Evolutionary conservation across 2,797 vertebrate species (phyloP).

Genomic region (Mus spretus): DNA sequence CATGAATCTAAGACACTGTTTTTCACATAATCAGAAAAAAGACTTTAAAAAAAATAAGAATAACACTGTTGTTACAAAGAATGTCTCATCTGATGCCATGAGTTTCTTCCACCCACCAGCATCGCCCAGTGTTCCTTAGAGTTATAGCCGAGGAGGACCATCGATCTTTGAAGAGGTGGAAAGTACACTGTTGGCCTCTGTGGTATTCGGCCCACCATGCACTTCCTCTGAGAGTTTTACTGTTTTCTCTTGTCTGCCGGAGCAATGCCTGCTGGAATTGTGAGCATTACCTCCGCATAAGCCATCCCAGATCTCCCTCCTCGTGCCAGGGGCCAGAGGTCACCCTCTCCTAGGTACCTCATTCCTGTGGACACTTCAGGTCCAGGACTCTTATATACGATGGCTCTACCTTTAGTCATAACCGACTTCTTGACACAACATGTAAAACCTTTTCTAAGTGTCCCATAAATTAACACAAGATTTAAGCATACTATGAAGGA

Average conservation of each 20-base stretch:
- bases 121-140: neutral
- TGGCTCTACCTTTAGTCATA: neutral
- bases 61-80: neutral
- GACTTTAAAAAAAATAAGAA: neutral
- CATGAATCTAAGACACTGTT: neutral
- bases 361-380: neutral
- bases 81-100: neutral
- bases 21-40: neutral
- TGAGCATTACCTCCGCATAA: neutral
- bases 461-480: neutral
- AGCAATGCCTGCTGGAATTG: neutral
- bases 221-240: neutral
- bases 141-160: neutral
- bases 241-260: neutral
- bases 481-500: conserved; percentile 22
- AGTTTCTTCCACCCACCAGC: conserved; percentile 39
- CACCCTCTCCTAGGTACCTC: neutral
- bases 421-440: neutral
- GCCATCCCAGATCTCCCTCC: neutral
- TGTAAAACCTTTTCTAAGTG: conserved; percentile 25
- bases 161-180: neutral
- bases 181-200: neutral
- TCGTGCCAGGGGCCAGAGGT: neutral
- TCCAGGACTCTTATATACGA: neutral
- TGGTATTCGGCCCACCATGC: neutral